These are phyloP conservation scores for Brachionus sp. DNA, from an alignment of 1,140 invertebrate species.

Conservation along the genomic window DNA sequence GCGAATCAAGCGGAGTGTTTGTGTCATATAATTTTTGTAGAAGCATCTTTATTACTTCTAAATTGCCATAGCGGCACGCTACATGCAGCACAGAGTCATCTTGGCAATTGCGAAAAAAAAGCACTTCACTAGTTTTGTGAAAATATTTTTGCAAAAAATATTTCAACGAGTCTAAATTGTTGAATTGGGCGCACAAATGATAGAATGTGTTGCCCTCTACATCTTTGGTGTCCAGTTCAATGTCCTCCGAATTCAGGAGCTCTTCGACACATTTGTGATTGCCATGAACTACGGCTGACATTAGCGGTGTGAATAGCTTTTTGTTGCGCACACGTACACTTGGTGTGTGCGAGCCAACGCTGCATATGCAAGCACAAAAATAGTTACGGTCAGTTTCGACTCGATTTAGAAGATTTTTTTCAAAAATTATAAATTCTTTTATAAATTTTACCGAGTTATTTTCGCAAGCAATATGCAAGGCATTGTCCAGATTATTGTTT, in stretches of 20 bases:
- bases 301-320: constrained; percentile 27
- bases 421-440: constrained; percentile 7
- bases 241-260: not conserved
- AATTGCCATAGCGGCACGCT: constrained; percentile 26
- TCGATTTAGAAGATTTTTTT: constrained; percentile 13
- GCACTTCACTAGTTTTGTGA: not conserved
- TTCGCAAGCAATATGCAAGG: constrained; percentile 22
- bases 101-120: constrained; percentile 27
- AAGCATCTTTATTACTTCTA: constrained; percentile 34
- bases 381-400: constrained; percentile 6
- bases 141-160: constrained; percentile 34
- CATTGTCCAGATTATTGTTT: constrained; percentile 40
- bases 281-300: constrained; percentile 9
- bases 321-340: constrained; percentile 18
- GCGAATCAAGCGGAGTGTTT: not conserved
- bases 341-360: not conserved
- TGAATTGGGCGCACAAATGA: constrained; percentile 37
- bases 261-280: constrained; percentile 40
- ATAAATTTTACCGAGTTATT: constrained; percentile 36
- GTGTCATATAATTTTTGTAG: constrained; percentile 22
- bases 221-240: constrained; percentile 21
- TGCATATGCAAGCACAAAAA: constrained; percentile 28
- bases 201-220: constrained; percentile 17
- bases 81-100: constrained; percentile 34
- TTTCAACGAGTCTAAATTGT: constrained; percentile 31